Evolutionary conservation across 2,888 invertebrate species (phyloP), one percentile per base, ranked within the genome.

Genomic region (Hirtodrosophila trivittata): DNA sequence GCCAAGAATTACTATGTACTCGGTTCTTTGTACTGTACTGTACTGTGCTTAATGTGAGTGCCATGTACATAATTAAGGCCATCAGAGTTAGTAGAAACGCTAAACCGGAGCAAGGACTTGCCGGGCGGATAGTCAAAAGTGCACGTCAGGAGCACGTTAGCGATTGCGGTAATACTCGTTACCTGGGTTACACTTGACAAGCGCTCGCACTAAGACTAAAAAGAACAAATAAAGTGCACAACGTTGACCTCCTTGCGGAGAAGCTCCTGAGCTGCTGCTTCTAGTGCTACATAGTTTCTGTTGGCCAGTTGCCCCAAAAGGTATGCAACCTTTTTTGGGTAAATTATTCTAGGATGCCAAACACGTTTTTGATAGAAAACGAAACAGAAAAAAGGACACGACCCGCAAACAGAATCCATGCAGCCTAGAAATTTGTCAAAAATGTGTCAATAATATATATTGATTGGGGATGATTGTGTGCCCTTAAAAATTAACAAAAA

Each of bases 371-470:
- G 49, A 51, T 62, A 81, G 64, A 60, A 47, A 62, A 62, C 50
- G 51, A 35, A 12, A 41, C 35, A 45, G 33, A 46, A 41, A 50
- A 68, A 59, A 49, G 70, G 62, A 77, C 59, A 55, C 47, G 64
- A 50, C 33, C 66, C 75, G 41, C 78, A 77, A 59, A 69, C 30
- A 49, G 46, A 57, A 52, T 66, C 58, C 59, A 66, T 57, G 65
- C 71, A 56, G 58, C 39, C 65, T 67, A 82, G 72, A 77, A 84
- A 82, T 82, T 82, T 82, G 87, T 82, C 87, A 82, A 86, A 81
- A 86, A 82, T 84, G 85, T 84, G 87, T 86, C 85, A 86, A 82
- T 86, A 82, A 82, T 84, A 69, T 81, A 75, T 65, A 84, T 77
- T 74, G 77, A 81, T 86, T 81, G 84, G 43, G 58, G 60, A 54